A percentile compares a stretch with the other conserved stretches of the same genome.
Evolutionary conservation across 2,113 vertebrate genomes (phyloP).

Genomic region (Mus musculus): GRCm39 chr14:112474501-112475000

Average conservation of each 20-base stretch:
- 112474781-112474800: neutral
- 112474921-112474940: neutral
- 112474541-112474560: neutral
- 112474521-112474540: neutral
- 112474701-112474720: neutral
- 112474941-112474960: neutral
- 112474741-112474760: too few species aligned
- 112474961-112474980: neutral
- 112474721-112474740: neutral
- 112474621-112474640: too few species aligned
- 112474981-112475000: neutral
- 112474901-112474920: neutral
- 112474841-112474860: neutral
- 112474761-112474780: neutral
- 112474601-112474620: too few species aligned
- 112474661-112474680: too few species aligned
- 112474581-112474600: neutral
- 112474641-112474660: accelerated
- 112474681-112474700: neutral
- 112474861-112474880: neutral
- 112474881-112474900: neutral
- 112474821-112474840: neutral
- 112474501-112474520: too few species aligned
- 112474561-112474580: neutral
- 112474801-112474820: neutral